Base-by-base conservation (phyloP, 2,888 invertebrate species). In the Cartodere bifasciata region DNA sequence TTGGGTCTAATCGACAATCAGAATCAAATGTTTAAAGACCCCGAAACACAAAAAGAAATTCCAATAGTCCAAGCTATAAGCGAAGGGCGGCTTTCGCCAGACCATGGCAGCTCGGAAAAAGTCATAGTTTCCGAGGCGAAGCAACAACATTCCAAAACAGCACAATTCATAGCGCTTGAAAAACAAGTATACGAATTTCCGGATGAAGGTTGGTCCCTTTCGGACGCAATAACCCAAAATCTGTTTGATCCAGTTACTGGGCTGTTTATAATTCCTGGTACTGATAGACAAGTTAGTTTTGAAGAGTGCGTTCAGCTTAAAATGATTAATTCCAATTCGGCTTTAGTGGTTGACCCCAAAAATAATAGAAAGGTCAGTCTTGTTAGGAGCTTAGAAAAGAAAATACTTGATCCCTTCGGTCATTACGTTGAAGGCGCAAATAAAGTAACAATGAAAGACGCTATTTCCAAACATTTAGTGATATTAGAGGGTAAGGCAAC, bases 251-350 rank as follows among this genome's bases (percentile, higher is more conserved):
- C 91, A 2, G 64, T 71, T 1, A 75, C 74, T 1, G 94, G 95
- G 2, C 62, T 84, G 17, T 87, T 94, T 46, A 74, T 77, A 10
- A 83, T 94, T 40, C 85, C 86, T 2, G 82, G 82, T 9, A 87
- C 90, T 4, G 88, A 90, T 53, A 68, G 86, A 42, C 63, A 81
- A 31, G 74, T 88, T 24, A 79, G 82, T 36, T 79, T 94, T 43
- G 78, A 84, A 55, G 91, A 92, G 56, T 87, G 92, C 44, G 67
- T 95, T 23, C 76, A 78, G 47, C 67, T 87, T 36, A 77, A 83
- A 51, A 76, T 95, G 13, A 81, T 95, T 25, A 82, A 91, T 59
- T 72, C 82, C 10, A 67, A 76, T 39, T 91, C 90, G 0, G 87
- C 84, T 9, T 62, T 73, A 30, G 86, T 92, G 1, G 58, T 86